A percentile compares a stretch with the other conserved stretches of the same genome.
These are phyloP conservation scores for Bubo blakistoni DNA, from an alignment of 2,113 vertebrate species.

Conservation along the genomic window DNA sequence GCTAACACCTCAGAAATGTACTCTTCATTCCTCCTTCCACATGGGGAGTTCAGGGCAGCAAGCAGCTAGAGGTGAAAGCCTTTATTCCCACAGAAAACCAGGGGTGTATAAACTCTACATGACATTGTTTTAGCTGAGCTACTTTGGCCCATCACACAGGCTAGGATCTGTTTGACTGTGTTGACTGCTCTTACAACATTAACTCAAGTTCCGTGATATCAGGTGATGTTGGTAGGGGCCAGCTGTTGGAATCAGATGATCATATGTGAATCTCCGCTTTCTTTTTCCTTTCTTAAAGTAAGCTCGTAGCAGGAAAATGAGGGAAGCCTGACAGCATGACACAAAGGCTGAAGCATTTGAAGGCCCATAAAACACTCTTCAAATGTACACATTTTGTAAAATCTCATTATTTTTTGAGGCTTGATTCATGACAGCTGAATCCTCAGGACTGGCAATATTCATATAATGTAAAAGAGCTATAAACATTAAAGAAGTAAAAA, in stretches of 20 bases:
- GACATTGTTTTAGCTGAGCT: not conserved
- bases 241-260: not conserved
- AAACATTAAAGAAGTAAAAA: constrained; percentile 50
- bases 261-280: not conserved
- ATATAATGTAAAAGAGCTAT: constrained; percentile 32
- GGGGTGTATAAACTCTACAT: not conserved
- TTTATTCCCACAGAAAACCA: not conserved
- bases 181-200: not conserved
- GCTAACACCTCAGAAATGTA: not conserved
- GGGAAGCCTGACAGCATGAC: not conserved
- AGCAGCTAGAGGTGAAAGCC: not conserved
- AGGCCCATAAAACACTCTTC: not conserved
- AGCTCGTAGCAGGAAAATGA: not conserved
- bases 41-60: not conserved
- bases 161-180: not conserved
- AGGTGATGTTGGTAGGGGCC: not conserved
- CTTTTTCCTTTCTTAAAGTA: not conserved
- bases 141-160: not conserved
- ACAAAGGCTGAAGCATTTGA: constrained; percentile 2
- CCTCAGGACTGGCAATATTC: constrained; percentile 10
- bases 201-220: not conserved
- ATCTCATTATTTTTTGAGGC: constrained; percentile 7
- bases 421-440: constrained; percentile 24
- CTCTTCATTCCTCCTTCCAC: not conserved
- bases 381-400: not conserved